Evolutionary conservation across 2,888 invertebrate genomes (phyloP), one percentile per base, ranked within the genome.

Genomic region (Drosophila tanythrix): DNA sequence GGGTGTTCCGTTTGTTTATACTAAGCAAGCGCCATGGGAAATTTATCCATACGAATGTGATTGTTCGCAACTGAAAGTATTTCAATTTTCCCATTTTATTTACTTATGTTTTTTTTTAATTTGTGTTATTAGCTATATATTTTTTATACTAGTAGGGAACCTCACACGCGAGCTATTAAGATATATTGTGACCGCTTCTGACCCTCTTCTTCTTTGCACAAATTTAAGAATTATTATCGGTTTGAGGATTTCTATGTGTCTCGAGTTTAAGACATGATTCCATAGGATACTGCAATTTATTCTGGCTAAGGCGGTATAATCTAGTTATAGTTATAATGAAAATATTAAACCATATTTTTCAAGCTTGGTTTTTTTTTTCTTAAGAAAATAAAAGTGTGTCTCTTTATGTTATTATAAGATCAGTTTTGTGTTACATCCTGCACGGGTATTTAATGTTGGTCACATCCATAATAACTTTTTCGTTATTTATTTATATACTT

Each of bases 361-460:
- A 3, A 13, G 13, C 1, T 46, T 13, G 1, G 21, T 13, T 46
- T 7, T 46, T 21, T 1, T 11, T 7, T 46, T 21, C 1, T 11
- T 3, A 7, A 21, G 8, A 15, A 25, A 48, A 25, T 8, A 18
- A 3, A 25, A 18, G 10, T 33, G 46, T 11, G 2, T n/a, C 38
- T 18, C 2, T 38, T 18, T 18, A 18, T 38, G 38, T 38, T 46
- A 38, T 31, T 21, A 18, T 15, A 8, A 33, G 3, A 25, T 43
- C 38, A 21, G 38, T 46, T 58, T 57, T 57, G 33, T 50, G 31
- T 60, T 29, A 31, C 25, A 38, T 43, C 64, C 29, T 29, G 40
- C 46, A 43, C 29, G 62, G 61, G 53, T 67, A 60, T 74, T 74
- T 67, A 64, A 64, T 64, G 60, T 67, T 61, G 48, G 55, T 48